Evolutionary conservation across 1,140 invertebrate species (phyloP).

Genomic region (Drosophila athabasca): DNA sequence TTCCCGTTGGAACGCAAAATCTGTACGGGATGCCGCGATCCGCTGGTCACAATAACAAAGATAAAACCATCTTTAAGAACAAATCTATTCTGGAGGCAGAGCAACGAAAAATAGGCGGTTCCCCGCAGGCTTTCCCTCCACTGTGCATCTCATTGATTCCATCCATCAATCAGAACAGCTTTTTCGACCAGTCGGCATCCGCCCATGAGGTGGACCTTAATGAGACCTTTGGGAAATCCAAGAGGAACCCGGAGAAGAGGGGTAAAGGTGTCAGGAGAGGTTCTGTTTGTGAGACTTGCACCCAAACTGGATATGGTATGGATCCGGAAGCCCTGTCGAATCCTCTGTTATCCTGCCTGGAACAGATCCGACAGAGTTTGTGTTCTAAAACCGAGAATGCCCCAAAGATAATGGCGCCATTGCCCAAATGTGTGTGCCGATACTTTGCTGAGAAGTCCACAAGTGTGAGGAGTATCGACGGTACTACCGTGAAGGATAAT

Average conservation of each 20-base stretch:
- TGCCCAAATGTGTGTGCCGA: not conserved
- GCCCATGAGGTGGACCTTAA: not conserved
- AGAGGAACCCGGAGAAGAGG: not conserved
- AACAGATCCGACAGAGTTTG: slow-evolving; percentile 22
- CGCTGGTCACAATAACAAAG: not conserved
- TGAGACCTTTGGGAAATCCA: not conserved
- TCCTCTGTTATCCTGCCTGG: slow-evolving; percentile 17
- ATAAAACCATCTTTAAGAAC: not conserved
- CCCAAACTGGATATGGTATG: slow-evolving; percentile 14
- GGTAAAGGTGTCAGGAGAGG: not conserved
- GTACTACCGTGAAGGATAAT: not conserved
- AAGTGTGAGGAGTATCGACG: not conserved
- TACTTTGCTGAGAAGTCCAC: slow-evolving; percentile 32
- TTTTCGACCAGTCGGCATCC: no score
- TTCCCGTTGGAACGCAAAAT: slow-evolving; percentile 11
- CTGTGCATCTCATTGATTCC: slow-evolving; percentile 16
- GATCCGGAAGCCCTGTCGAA: not conserved
- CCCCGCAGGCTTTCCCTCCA: not conserved
- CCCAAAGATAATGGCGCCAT: not conserved
- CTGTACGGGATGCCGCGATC: slow-evolving; percentile 3
- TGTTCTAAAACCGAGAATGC: not conserved
- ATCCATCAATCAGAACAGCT: no score
- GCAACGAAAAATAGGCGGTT: not conserved
- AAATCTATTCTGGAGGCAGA: not conserved
- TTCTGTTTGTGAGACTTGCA: slow-evolving; percentile 21